These are phyloP conservation scores for Poeciliopsis retropinna DNA, from an alignment of 2,113 vertebrate genomes.

Conservation along the genomic window DNA sequence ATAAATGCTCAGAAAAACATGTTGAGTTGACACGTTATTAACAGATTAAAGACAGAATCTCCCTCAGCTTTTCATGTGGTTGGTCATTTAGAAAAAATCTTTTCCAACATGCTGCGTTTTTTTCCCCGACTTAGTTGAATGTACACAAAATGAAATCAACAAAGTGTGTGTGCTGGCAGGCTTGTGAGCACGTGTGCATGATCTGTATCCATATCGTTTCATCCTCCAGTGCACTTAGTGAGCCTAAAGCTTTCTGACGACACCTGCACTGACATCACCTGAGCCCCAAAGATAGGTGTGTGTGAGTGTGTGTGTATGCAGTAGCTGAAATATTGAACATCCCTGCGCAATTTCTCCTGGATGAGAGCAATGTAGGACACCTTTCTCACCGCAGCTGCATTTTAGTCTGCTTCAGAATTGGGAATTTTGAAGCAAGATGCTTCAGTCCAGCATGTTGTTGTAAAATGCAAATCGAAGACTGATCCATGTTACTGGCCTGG, in stretches of 20 bases:
- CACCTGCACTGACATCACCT: conserved; percentile 48
- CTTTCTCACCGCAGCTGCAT: conserved; percentile 33
- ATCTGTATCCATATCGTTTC: conserved; percentile 42
- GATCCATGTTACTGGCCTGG: neutral
- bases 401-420: conserved; percentile 9
- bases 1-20: neutral
- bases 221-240: conserved; percentile 28
- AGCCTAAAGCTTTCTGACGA: conserved; percentile 49
- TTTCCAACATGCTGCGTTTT: neutral
- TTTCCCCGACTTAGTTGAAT: neutral
- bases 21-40: conserved; percentile 11
- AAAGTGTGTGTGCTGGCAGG: neutral
- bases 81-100: neutral
- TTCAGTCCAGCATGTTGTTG: neutral
- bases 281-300: conserved; percentile 17
- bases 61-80: neutral
- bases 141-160: neutral
- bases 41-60: conserved; percentile 14
- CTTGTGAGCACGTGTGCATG: neutral
- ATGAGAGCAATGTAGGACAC: conserved; percentile 22
- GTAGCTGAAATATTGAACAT: conserved; percentile 54
- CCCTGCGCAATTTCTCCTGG: conserved; percentile 26
- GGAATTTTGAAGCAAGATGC: too few species aligned
- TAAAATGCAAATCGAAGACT: neutral
- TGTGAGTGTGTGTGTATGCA: conserved; percentile 3